Evolutionary conservation across 2,888 invertebrate genomes (phyloP).

Genomic region (Eupsilia transversa): DNA sequence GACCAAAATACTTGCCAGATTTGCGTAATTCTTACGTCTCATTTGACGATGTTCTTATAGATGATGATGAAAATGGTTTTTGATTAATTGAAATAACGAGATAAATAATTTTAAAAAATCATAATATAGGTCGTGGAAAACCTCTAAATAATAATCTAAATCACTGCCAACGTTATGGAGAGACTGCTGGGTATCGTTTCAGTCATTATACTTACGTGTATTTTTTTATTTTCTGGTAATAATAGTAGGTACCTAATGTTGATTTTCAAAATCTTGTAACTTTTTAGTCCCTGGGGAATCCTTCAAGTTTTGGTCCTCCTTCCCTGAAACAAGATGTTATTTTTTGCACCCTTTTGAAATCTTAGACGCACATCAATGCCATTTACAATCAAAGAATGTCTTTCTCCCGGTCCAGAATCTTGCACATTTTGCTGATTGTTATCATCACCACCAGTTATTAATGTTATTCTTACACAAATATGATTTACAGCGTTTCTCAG

Average conservation of each 20-base stretch:
- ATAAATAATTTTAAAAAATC: background rate
- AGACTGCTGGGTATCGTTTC: background rate
- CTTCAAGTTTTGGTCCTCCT: slow-evolving; percentile 2
- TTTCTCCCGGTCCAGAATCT: slow-evolving; percentile 42
- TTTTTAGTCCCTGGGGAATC: slow-evolving; percentile 8
- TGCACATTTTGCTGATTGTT: slow-evolving; percentile 67
- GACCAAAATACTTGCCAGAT: no score
- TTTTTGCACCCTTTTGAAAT: slow-evolving; percentile 32
- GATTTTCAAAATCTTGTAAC: background rate
- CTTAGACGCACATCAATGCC: slow-evolving; percentile 37
- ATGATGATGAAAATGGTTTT: background rate
- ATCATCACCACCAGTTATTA: slow-evolving; percentile 61
- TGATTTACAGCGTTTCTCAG: slow-evolving; percentile 83
- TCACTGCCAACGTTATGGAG: background rate
- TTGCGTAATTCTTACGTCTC: background rate
- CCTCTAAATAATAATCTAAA: no score
- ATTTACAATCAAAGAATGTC: slow-evolving; percentile 49
- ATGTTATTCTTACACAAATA: slow-evolving; percentile 81
- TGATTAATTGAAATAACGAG: background rate
- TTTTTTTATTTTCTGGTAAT: background rate
- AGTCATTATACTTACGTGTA: background rate
- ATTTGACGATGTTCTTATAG: background rate
- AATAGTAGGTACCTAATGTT: background rate
- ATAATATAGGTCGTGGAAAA: background rate
- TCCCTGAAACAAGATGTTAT: slow-evolving; percentile 12